Base-by-base conservation (phyloP, 2,113 vertebrate species). In the Bubo blakistoni region DNA sequence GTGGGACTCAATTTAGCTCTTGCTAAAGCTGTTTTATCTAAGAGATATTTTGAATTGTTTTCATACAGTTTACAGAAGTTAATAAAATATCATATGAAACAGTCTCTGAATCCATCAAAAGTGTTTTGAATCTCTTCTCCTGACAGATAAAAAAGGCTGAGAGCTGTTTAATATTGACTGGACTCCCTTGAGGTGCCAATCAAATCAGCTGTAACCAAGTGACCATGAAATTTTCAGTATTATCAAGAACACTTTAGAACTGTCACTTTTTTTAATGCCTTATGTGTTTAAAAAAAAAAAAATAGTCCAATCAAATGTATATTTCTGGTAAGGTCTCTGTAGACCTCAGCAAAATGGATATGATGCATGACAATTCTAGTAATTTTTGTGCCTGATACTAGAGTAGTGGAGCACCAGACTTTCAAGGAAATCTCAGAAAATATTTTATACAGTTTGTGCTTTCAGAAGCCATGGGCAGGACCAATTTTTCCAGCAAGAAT, bases 21-120 rank as follows among this genome's bases (percentile, higher is more conserved):
- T 92, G n/a, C 72, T 86, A 92, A 93, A 86, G 77, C 91, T 96
- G 90, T 88, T 94, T 88, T 86, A 94, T 96, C 69, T 86, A 87
- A 80, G 79, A 95, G 95, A 88, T 90, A 92, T 95, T 92, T 95
- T 92, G 57, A 91, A 94, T 96, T 94, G 66, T 97, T 97, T 96
- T 96, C 95, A 95, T 93, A 92, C 72, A 96, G 58, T 72, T 96
- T 85, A 65, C 69, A 78, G 47, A 77, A 96, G 81, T 83, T 96
- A 96, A 97, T 96, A 90, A 97, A 97, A 96, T 97, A 96, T 74
- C 78, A 78, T 91, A 76, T 71, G 94, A 96, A 88, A 89, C 69
- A 80, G 47, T 44, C 62, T 82, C 84, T 93, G 86, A 97, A 96
- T 96, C 42, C 67, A 85, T 66, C 79, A 62, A 58, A 93, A 87